A percentile compares a stretch with the other conserved stretches of the same genome.
Conservation (phyloP, 2,888 invertebrate species). For the Brachynemurus nebulosus region DNA sequence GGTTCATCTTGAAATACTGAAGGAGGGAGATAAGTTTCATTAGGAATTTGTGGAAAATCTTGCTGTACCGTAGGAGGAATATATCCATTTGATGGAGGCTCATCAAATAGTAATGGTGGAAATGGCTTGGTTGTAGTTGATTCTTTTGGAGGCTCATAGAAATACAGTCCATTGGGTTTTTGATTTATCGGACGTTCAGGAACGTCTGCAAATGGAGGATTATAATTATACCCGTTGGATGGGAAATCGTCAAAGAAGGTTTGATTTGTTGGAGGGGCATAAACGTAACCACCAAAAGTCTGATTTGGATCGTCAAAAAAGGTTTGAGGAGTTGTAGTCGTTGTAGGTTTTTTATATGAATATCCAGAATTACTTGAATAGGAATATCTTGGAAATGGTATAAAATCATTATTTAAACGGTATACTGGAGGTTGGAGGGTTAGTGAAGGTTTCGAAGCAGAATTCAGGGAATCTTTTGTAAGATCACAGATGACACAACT, state of each 20-base stretch:
- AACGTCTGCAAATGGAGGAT: no score
- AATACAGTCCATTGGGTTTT: neutral
- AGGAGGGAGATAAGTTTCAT: neutral
- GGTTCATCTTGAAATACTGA: no score
- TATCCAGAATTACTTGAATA: no score
- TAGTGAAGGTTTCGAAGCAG: no score
- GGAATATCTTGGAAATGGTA: no score
- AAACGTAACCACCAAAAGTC: neutral
- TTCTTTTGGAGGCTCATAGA: slow-evolving; percentile 1
- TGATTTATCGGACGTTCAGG: no score
- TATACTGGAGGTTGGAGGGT: no score
- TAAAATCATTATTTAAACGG: no score
- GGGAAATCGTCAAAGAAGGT: neutral
- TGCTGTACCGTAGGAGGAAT: neutral
- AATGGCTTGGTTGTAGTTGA: neutral
- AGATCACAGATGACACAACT: no score
- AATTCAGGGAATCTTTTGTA: no score
- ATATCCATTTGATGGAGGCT: neutral
- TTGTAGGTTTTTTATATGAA: neutral
- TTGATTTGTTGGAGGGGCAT: neutral
- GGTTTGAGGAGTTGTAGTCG: neutral
- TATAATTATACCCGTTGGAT: neutral
- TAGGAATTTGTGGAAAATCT: neutral
- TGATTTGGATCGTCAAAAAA: no score
- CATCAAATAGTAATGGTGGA: neutral